Percentiles rank a stretch among this genome's conserved stretches.
These are phyloP conservation scores for Falcunculus frontatus DNA, from an alignment of 2,113 vertebrate genomes.

Conservation along the genomic window DNA sequence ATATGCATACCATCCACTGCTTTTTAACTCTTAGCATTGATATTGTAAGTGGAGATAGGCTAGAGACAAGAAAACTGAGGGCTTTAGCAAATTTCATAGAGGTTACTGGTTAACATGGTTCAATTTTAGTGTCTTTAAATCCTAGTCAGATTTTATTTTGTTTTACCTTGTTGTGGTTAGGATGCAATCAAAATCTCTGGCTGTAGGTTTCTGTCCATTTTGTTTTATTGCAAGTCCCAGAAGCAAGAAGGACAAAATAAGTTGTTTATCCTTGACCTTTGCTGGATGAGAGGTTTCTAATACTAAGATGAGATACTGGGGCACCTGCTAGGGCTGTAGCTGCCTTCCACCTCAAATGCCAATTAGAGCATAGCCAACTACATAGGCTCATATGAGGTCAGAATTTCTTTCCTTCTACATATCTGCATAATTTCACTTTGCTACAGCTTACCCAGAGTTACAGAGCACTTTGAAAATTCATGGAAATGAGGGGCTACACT, in stretches of 20 bases:
- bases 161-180: background rate
- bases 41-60: background rate
- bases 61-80: background rate
- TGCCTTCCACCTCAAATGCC: background rate
- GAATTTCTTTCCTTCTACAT: background rate
- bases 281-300: background rate
- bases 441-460: background rate
- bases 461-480: background rate
- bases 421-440: background rate
- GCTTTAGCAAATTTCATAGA: background rate
- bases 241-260: background rate
- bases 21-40: background rate
- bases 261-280: background rate
- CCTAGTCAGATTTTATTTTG: background rate
- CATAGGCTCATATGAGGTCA: background rate
- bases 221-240: background rate
- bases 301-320: background rate
- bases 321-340: background rate
- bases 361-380: background rate
- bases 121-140: conserved; percentile 13
- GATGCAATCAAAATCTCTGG: background rate
- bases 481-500: background rate
- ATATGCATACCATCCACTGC: background rate
- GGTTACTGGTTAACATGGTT: background rate
- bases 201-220: background rate